A percentile compares a stretch with the other conserved stretches of the same genome.
These are phyloP conservation scores for Lucilia sericata DNA, from an alignment of 1,140 invertebrate genomes.

Conservation along the genomic window DNA sequence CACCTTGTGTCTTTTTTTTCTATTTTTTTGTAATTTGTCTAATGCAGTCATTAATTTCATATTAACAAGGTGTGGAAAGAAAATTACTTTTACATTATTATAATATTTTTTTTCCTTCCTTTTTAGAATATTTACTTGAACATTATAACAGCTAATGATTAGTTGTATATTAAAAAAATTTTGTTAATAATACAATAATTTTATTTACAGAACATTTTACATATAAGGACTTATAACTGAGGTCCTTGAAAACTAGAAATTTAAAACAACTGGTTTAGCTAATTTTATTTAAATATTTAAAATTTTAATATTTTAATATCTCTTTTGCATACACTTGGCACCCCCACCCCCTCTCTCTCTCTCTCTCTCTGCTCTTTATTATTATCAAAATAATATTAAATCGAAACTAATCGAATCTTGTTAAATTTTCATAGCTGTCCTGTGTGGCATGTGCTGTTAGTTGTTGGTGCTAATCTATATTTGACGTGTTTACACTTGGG, in stretches of 20 bases:
- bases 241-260: background rate
- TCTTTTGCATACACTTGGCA: too few species aligned
- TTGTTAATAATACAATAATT: background rate
- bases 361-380: background rate
- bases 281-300: background rate
- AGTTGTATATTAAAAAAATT: background rate
- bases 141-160: background rate
- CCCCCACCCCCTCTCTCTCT: background rate
- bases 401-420: conserved; percentile 43
- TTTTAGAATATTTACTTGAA: background rate
- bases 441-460: conserved; percentile 36
- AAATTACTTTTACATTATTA: conserved; percentile 50
- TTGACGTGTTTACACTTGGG: conserved; percentile 40
- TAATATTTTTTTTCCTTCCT: background rate
- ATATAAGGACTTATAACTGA: background rate
- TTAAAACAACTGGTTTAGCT: background rate
- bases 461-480: conserved; percentile 41
- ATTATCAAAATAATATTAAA: conserved; percentile 2
- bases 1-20: background rate
- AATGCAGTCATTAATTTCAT: conserved; percentile 56
- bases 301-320: too few species aligned
- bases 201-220: background rate
- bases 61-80: conserved; percentile 57
- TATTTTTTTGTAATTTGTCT: conserved; percentile 49
- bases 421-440: conserved; percentile 32